Base-by-base conservation (phyloP, 2,888 invertebrate genomes). In the Synanthedon myopaeformis region DNA sequence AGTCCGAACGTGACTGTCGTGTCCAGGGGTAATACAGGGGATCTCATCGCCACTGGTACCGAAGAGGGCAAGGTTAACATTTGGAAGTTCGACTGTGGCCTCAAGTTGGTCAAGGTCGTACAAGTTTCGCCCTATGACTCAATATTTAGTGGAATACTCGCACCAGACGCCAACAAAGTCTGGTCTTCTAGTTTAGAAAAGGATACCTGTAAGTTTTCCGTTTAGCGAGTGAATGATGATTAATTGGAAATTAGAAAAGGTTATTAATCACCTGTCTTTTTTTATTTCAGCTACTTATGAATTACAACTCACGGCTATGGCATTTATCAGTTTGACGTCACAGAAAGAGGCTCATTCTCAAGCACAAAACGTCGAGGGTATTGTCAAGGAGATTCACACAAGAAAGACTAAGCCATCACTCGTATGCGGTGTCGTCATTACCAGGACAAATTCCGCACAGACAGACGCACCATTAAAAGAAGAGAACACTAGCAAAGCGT, bases 71-170 rank as follows among this genome's bases (percentile, higher is more conserved):
- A 92, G 55, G 90, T 97, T 60, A 93, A 92, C 59, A 90, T 97
- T 41, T 97, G 96, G 93, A 93, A 94, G 73, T 92, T 95, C 57
- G 92, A 92, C 59, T 92, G 93, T 55, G 94, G 95, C 65, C 87
- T 95, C 51, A 93, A 93, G 65, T 81, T 91, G 55, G 90, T 90
- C 66, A 91, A 92, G 69, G 90, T 89, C 61, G 90, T 92, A 59
- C 79, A 79, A 56, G 70, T 88, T 6, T 80, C 87, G 42, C 79
- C 87, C 3, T 85, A 86, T 57, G 88, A 88, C 65, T 86, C 88
- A 28, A 85, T 87, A 61, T 87, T 87, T 65, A 85, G 85, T 60
- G 86, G 85, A 0, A 79, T 87, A 58, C 67, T 87, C 53, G 65
- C 79, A 42, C 74, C 79, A 3, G 86, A 87, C 58, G 74, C 71